These are phyloP conservation scores for Morpho achilles DNA, from an alignment of 2,888 invertebrate species.

Conservation along the genomic window DNA sequence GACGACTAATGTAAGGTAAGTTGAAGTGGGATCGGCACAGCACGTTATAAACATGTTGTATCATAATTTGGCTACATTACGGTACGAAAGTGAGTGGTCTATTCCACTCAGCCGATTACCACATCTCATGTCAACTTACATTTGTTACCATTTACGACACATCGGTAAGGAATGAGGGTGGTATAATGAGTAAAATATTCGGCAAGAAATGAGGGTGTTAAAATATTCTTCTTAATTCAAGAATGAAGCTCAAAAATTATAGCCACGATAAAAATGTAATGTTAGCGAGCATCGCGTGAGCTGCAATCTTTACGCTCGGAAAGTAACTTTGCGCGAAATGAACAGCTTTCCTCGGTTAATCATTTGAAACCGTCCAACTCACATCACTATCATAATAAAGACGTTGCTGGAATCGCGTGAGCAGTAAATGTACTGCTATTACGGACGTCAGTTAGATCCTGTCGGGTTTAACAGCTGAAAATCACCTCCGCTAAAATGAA, in stretches of 20 bases:
- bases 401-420: constrained; percentile 8
- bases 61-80: too few species aligned
- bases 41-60: too few species aligned
- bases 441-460: constrained; percentile 5
- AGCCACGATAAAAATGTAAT: not conserved
- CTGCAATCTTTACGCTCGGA: constrained; percentile 17
- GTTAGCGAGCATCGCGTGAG: constrained; percentile 14
- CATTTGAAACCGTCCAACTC: constrained; percentile 23
- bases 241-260: not conserved
- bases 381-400: constrained; percentile 11
- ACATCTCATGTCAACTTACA: too few species aligned
- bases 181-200: too few species aligned
- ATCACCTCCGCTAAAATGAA: not conserved
- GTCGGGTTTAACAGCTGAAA: too few species aligned
- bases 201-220: too few species aligned
- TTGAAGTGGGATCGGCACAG: too few species aligned
- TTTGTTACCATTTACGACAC: too few species aligned
- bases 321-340: constrained; percentile 17
- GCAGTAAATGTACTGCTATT: constrained; percentile 7
- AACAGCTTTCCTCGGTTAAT: constrained; percentile 20
- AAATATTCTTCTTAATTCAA: not conserved
- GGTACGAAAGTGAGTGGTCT: too few species aligned
- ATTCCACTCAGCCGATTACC: too few species aligned
- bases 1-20: too few species aligned
- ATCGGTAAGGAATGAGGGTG: too few species aligned